Base-by-base conservation (phyloP, 1,140 invertebrate genomes). In the Pteromalus puparum region DNA sequence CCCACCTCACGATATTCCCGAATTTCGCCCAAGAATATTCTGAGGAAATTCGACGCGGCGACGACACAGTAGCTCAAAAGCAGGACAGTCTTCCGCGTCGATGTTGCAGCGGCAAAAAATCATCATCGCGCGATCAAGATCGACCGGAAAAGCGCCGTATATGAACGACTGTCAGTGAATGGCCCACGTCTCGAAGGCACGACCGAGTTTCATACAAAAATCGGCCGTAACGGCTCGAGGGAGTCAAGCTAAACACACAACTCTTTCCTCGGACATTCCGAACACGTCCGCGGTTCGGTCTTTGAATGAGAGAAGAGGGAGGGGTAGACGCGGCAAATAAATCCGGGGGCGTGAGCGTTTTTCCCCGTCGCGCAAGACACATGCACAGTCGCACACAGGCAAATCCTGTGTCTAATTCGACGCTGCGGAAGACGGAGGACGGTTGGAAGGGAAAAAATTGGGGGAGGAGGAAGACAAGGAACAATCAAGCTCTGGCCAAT, bases 221-320 rank as follows among this genome's bases (percentile, higher is more conserved):
- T 81, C 42, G 68, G 46, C 21, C 30, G 13, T 9, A 78, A 65
- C 30, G 12, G 26, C 10, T 26, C 26, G 18, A 7, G 15, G 26
- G 15, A 70, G 53, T 61, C 53, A 6, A 61, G 53, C 53, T 61
- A 61, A n/a, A 61, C 53, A n/a, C 21, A 21, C 53, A 61, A 61
- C 53, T 61, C 53, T 61, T 61, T 61, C 5, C 53, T 15, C 34
- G 70, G 48, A 67, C 74, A 77, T 70, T 83, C 82, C 21, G n/a
- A 42, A 70, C 82, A 83, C 82, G 82, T 77, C 65, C 74, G 24
- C 21, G 34, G 6, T 26, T 77, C 26, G 18, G 61, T 24, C 65
- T 70, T 34, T 67, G 73, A 77, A 83, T 83, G 38, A 38, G 74
- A 83, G 74, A 73, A 83, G 53, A 73, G n/a, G 28, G 12, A 48